Base-by-base conservation (phyloP, 2,113 vertebrate species). In the Boleophthalmus pectinirostris region DNA sequence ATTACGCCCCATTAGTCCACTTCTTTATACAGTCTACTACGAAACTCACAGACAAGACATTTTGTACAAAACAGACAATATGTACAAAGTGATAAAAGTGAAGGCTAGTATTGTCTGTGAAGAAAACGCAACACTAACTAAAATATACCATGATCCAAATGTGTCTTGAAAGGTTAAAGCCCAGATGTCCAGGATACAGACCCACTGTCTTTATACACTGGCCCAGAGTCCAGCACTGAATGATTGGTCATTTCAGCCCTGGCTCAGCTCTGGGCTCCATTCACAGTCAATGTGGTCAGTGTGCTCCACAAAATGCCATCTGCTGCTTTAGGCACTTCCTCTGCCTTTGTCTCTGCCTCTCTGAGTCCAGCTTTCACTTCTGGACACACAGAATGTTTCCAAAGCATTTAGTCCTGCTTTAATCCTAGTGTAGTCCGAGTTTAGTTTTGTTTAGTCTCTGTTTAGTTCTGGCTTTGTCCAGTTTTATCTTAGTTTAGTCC, bases 121-220 rank as follows among this genome's bases (percentile, higher is more conserved):
- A 43, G 38, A 43, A 43, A 10, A 8, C 10, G 10, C 38, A 29
- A 29, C 4, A 29, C 38, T 43, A 29, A 29, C 9, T 8, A 9
- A 9, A 43, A 43, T 43, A 43, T 43, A 43, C 38, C 38, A 16
- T 51, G 49, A 51, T 51, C 49, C 49, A 18, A 51, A 18, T 51
- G 16, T 51, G 49, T 18, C 15, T 16, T 18, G 20, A 53, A n/a
- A 53, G 51, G 51, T 54, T 21, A 54, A 51, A 51, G 5, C 8
- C 21, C 56, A 58, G 56, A 58, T 58, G 56, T 20, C 5, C 25
- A 63, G 33, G 24, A 63, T 63, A 35, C 60, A 63, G 16, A 63
- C 60, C 60, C 60, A 63, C 60, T 63, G 60, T 63, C 60, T 63
- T 35, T 63, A 64, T 10, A 64, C 29, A 64, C 61, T 64, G 18